Evolutionary conservation across 2,888 invertebrate species (phyloP), one percentile per base, ranked within the genome.

Genomic region (Ecliptopera silaceata): DNA sequence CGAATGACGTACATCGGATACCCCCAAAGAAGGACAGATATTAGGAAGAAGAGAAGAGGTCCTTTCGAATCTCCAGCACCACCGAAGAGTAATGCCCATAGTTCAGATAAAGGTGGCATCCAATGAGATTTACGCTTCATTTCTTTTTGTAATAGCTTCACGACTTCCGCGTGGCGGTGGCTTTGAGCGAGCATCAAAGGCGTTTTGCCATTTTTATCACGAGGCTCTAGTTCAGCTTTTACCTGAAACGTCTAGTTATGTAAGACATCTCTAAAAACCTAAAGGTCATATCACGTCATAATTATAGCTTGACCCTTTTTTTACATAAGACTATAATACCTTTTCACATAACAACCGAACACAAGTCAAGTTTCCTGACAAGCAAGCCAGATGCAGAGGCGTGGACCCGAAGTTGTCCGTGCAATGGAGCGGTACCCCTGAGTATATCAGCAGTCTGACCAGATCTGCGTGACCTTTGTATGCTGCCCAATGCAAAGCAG

Each of bases 381-480:
- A 91, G 74, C 97, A 97, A 8, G 97, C 97, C 71, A 98, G 88
- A 82, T 98, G 98, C 17, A 98, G 88, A 0, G 98, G 97, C 0
- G 97, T 97, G 0, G 97, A 97, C 1, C 97, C 97, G 77, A 97
- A 98, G 79, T 97, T 97, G 80, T 98, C 98, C 1, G 96, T 95
- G 82, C 97, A 97, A 71, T 97, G 96, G 43, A 97, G 86, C 72
- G 97, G 96, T 1, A 97, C 97, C 1, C 98, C 98, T 10, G 97
- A 97, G 83, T 97, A 97, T 87, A 97, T 96, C 15, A 98, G 90
- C 49, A 98, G 88, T 43, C 96, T 93, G 77, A 98, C 97, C 56
- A 98, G 86, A 74, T 98, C 98, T 0, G 96, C 95, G 71, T 97
- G 96, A 0, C 97, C 98, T 83, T 98, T 98, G 81, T 98, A 98